These are phyloP conservation scores for Eilema caniola DNA, from an alignment of 2,888 invertebrate genomes.

Conservation along the genomic window DNA sequence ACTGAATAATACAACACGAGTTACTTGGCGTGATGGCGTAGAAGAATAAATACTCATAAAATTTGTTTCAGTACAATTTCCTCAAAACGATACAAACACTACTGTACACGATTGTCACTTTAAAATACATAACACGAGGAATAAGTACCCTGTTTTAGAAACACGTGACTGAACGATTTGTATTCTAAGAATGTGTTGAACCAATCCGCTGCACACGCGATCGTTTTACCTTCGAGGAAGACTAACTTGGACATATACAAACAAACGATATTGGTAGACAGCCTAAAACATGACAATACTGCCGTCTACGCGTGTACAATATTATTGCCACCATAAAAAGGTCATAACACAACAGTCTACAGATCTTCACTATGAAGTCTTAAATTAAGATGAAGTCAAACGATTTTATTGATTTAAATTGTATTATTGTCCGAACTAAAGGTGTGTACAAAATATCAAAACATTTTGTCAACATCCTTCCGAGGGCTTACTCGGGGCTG, in stretches of 20 bases:
- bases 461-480: no score
- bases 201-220: constrained; percentile 60
- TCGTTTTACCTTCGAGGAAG: constrained; percentile 62
- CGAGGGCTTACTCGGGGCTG: no score
- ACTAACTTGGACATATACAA: constrained; percentile 44
- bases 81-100: no score
- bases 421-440: no score
- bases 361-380: no score
- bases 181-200: constrained; percentile 58
- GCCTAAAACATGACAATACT: constrained; percentile 30
- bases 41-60: neutral
- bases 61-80: neutral
- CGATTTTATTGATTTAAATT: no score
- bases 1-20: neutral
- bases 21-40: neutral
- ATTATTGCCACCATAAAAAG: constrained; percentile 21
- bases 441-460: no score
- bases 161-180: constrained; percentile 36
- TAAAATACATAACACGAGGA: neutral
- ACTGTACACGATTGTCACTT: neutral
- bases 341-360: no score
- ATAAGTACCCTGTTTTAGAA: constrained; percentile 30
- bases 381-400: no score
- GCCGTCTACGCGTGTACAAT: constrained; percentile 40
- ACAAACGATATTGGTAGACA: constrained; percentile 52